Evolutionary conservation across 2,888 invertebrate genomes (phyloP), one percentile per base, ranked within the genome.

Genomic region (Venusia cambrica): DNA sequence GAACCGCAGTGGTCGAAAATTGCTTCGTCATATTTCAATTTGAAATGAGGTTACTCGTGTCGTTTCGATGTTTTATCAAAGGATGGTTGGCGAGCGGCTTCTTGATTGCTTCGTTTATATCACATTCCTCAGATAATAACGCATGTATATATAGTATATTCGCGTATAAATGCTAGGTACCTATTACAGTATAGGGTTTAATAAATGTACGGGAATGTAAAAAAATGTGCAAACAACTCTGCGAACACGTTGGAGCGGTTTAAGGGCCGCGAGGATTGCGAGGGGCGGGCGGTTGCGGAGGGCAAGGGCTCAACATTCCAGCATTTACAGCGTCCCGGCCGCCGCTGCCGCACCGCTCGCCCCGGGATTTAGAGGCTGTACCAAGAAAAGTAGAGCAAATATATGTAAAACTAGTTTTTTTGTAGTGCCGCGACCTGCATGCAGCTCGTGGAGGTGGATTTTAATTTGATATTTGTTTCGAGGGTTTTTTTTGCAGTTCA

Each of bases 211-310:
- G 73, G 72, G 79, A 84, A 83, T 79, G 80, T 80, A 83, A 85
- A 79, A 85, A 85, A 87, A 85, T 83, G 85, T 84, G 83, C 84
- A 80, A 87, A 83, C 84, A 80, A 83, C 76, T 84, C 72, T 63
- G 80, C 79, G 79, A 87, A 85, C 87, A 85, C 78, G 85, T 85
- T 69, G 77, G 81, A 75, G 84, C 78, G 78, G 87, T 84, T 84
- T 83, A 80, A 80, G 83, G 79, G 78, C 81, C 79, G 81, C 74
- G 81, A 81, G 84, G 84, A 83, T 83, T 76, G 81, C 67, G 76
- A 76, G 81, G 80, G 80, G 77, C 72, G 74, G 67, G 38, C 34
- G 40, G 38, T 51, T 65, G 74, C 62, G 67, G 65, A 73, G 73
- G 72, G 76, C 57, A 54, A 61, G 18, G 35, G 28, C 35, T 24